Evolutionary conservation across 2,797 vertebrate species (phyloP).

Genomic region (Cephalopachus bancanus): DNA sequence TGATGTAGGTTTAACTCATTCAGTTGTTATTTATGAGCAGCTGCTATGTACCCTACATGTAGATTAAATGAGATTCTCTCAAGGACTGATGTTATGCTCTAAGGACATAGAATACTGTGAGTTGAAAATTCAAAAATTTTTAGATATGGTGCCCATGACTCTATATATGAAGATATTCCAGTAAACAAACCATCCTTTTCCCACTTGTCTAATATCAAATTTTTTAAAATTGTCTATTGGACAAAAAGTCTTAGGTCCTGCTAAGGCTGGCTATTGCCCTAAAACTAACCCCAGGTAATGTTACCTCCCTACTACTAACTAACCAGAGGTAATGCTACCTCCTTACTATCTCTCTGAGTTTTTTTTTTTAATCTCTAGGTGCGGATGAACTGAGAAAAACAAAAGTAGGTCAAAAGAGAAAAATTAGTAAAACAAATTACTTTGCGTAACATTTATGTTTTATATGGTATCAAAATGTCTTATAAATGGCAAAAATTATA

Average conservation of each 20-base stretch:
- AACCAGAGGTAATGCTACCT: background rate
- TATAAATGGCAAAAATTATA: constrained; percentile 24
- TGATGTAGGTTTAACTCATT: constrained; percentile 28
- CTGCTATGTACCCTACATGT: background rate
- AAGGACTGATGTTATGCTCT: background rate
- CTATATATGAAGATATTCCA: too few relatives aligned
- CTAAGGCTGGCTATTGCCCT: background rate
- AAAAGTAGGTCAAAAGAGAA: background rate
- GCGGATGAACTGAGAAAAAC: background rate
- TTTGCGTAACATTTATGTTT: constrained; percentile 51
- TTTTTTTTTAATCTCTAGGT: constrained; percentile 14
- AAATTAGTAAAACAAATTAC: constrained; percentile 25
- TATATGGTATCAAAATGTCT: background rate
- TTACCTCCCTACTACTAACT: too few relatives aligned
- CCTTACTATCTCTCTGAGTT: background rate
- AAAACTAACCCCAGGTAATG: background rate
- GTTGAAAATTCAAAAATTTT: background rate
- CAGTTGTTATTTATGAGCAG: constrained; percentile 21
- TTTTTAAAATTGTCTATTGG: background rate
- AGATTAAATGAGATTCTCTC: background rate
- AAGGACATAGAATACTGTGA: background rate
- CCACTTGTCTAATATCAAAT: background rate
- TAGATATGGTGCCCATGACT: background rate
- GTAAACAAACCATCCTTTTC: too few relatives aligned
- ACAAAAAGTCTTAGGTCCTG: background rate